Evolutionary conservation across 1,140 invertebrate genomes (phyloP).

Genomic region (Drosophila kurseongensis): DNA sequence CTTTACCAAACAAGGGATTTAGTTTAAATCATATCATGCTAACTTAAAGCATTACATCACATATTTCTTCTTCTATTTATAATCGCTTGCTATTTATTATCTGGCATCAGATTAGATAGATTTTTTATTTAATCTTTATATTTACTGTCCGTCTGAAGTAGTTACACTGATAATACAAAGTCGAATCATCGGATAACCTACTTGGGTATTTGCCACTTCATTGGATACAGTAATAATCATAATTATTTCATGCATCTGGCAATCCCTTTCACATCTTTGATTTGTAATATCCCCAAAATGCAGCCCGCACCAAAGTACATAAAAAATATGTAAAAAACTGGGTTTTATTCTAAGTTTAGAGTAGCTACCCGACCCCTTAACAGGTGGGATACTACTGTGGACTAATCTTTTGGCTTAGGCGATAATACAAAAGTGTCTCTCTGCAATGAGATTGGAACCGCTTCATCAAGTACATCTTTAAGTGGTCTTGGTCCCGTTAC

Average conservation of each 20-base stretch:
- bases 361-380: conserved; percentile 24
- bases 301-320: conserved; percentile 23
- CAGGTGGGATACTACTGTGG: conserved; percentile 38
- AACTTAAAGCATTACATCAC: not conserved
- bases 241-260: not conserved
- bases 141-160: not conserved
- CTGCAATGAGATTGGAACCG: conserved; percentile 21
- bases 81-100: conserved; percentile 6
- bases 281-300: not conserved
- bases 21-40: not conserved
- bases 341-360: conserved; percentile 68
- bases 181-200: not conserved
- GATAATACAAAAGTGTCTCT: conserved; percentile 64
- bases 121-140: conserved; percentile 2
- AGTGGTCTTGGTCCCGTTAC: conserved; percentile 13
- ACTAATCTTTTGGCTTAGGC: conserved; percentile 68
- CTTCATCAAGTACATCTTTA: not conserved
- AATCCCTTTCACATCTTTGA: not conserved
- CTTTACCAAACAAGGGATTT: not conserved
- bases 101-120: conserved; percentile 18
- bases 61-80: not conserved
- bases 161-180: conserved; percentile 4
- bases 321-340: conserved; percentile 60
- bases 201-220: conserved; percentile 3
- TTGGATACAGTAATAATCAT: not conserved